Evolutionary conservation across 2,888 invertebrate species (phyloP).

Genomic region (Stramonita haemastoma): DNA sequence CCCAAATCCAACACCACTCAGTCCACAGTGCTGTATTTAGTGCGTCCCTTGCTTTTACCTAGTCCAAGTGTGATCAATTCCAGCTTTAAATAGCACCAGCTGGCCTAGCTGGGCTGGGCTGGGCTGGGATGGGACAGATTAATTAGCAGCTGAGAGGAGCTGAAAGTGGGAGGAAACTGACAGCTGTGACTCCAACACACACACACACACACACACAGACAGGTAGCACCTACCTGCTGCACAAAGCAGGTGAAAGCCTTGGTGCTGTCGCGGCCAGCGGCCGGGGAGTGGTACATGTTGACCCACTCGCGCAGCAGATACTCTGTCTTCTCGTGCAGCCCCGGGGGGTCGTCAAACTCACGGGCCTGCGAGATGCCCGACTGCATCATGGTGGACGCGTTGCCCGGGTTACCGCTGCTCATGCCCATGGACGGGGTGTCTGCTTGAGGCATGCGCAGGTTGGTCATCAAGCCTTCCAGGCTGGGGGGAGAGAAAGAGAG

Average conservation of each 20-base stretch:
- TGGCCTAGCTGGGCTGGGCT: no score
- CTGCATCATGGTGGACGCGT: conserved; percentile 86
- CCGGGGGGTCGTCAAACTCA: conserved; percentile 95
- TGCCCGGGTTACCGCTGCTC: conserved; percentile 81
- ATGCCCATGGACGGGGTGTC: conserved; percentile 69
- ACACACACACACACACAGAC: no score
- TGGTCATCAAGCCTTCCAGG: conserved; percentile 54
- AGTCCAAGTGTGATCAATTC: no score
- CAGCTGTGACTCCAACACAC: no score
- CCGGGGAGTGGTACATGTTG: conserved; percentile 85
- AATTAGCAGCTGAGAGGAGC: no score
- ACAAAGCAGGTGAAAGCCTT: conserved; percentile 96
- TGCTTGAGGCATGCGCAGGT: conserved; percentile 30
- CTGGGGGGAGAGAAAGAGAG: conserved; percentile 60
- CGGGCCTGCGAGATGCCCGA: conserved; percentile 92
- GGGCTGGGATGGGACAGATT: no score
- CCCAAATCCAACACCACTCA: no score
- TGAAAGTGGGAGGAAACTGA: no score
- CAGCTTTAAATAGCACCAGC: no score
- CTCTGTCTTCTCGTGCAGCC: conserved; percentile 96
- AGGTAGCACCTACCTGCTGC: conserved; percentile 82
- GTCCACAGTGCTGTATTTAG: no score
- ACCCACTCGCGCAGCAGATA: conserved; percentile 97
- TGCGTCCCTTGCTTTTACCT: no score
- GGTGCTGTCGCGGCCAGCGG: conserved; percentile 80